Evolutionary conservation across 2,113 vertebrate genomes (phyloP).

Genomic region (Callipepla californica): DNA sequence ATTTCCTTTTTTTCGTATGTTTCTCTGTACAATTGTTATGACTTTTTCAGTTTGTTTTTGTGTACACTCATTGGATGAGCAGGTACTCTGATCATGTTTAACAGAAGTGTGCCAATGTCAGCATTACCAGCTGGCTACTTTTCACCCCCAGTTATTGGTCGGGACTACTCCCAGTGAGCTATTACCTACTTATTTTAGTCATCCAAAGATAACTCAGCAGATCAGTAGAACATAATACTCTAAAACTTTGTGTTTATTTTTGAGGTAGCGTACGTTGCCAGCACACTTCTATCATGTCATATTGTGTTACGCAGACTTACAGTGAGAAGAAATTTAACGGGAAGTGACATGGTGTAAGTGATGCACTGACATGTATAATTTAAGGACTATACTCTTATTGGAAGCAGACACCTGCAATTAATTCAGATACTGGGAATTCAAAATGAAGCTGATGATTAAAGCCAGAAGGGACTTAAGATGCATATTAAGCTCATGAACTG

Average conservation of each 20-base stretch:
- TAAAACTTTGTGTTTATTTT: constrained; percentile 66
- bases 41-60: not conserved
- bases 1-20: not conserved
- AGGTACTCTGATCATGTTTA: not conserved
- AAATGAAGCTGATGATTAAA: constrained; percentile 72
- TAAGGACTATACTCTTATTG: constrained; percentile 64
- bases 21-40: not conserved
- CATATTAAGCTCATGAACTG: constrained; percentile 29
- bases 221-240: constrained; percentile 5
- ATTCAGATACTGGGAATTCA: constrained; percentile 68
- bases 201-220: constrained; percentile 24
- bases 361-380: constrained; percentile 70
- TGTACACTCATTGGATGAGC: not conserved
- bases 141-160: not conserved
- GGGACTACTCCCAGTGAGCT: not conserved
- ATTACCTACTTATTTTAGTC: not conserved
- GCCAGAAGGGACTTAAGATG: constrained; percentile 50
- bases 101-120: not conserved
- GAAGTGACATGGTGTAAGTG: constrained; percentile 67
- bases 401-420: constrained; percentile 74
- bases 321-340: constrained; percentile 63
- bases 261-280: constrained; percentile 12
- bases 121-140: not conserved
- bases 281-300: constrained; percentile 50
- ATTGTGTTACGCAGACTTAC: constrained; percentile 57